Conservation (phyloP, 2,113 vertebrate genomes). For the Anhinga rufa region DNA sequence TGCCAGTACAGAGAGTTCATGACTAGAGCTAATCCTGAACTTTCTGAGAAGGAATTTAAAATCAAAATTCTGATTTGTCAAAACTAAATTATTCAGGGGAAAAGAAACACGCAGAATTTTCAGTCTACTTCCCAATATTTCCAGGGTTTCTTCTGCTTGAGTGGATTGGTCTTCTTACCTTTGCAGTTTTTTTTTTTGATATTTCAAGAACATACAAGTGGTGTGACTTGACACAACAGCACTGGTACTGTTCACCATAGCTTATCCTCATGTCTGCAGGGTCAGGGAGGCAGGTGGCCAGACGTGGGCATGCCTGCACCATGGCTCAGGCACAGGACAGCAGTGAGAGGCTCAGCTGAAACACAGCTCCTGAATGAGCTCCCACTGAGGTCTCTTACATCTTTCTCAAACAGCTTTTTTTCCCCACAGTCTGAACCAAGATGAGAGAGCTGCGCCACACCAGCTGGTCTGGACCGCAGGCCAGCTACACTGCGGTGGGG, state of each 20-base stretch:
- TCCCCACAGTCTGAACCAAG: not conserved
- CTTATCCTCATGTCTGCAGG: not conserved
- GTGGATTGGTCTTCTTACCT: not conserved
- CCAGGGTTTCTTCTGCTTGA: not conserved
- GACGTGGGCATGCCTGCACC: too few relatives aligned
- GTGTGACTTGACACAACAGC: not conserved
- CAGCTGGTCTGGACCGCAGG: not conserved
- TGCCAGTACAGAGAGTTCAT: not conserved
- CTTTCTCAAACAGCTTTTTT: not conserved
- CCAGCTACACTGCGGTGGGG: too few relatives aligned
- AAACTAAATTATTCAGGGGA: not conserved
- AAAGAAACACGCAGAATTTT: not conserved
- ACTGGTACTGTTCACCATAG: not conserved
- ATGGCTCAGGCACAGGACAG: not conserved
- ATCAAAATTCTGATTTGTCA: not conserved
- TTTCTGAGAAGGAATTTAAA: not conserved
- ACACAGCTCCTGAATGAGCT: not conserved
- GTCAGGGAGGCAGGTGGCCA: not conserved
- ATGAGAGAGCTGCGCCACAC: rapidly evolving
- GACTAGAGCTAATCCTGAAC: not conserved
- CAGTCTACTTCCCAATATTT: not conserved
- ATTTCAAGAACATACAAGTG: not conserved
- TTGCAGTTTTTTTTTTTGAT: not conserved
- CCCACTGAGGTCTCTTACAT: not conserved
- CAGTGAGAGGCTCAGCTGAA: not conserved